These are phyloP conservation scores for Pseudanteris insignis DNA, from an alignment of 2,888 invertebrate genomes.

Conservation along the genomic window DNA sequence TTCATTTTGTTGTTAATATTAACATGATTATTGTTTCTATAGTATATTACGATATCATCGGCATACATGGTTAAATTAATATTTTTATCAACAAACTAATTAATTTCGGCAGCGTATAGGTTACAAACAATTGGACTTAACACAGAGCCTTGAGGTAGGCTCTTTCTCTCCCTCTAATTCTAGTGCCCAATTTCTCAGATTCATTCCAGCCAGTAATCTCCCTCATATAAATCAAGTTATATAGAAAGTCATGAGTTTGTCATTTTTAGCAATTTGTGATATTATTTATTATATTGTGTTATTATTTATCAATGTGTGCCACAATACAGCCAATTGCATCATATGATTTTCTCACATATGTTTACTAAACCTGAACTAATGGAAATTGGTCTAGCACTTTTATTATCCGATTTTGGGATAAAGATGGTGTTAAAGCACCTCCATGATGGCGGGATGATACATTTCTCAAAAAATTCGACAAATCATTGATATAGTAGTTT, in stretches of 20 bases:
- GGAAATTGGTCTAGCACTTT: conserved; percentile 1
- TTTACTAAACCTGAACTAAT: conserved; percentile 5
- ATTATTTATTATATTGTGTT: no score
- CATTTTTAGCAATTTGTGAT: not conserved
- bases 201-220: no score
- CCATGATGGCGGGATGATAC: not conserved
- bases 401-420: conserved; percentile 1
- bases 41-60: not conserved
- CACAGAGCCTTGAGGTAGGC: no score
- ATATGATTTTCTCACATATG: conserved; percentile 14
- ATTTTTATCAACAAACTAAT: not conserved
- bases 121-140: not conserved
- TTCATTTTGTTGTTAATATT: not conserved
- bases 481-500: not conserved
- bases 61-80: conserved; percentile 1
- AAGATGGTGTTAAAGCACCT: not conserved
- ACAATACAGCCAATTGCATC: not conserved
- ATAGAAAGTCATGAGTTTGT: not conserved
- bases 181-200: no score
- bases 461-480: not conserved
- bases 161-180: no score
- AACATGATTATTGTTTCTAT: not conserved
- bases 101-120: not conserved
- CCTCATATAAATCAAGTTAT: no score
- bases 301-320: not conserved